Evolutionary conservation across 2,113 vertebrate species (phyloP).

Genomic region (Tursiops truncatus): DNA sequence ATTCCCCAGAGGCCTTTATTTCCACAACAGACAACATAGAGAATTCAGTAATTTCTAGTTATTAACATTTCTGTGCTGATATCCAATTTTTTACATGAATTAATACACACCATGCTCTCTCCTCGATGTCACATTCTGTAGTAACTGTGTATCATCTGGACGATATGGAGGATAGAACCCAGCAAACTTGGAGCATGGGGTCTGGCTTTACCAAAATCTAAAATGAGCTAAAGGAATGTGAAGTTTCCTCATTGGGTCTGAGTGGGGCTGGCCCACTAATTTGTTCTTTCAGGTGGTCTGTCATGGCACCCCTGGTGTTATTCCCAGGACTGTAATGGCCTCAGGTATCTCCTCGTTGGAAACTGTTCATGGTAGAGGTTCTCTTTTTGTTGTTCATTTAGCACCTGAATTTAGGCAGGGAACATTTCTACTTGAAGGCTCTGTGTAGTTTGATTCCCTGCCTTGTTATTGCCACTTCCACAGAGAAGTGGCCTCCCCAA

Average conservation of each 20-base stretch:
- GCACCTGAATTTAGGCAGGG: conserved; percentile 64
- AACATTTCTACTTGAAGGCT: background rate
- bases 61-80: conserved; percentile 41
- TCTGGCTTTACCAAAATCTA: background rate
- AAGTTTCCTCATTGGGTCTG: background rate
- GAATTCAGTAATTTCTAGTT: conserved; percentile 43
- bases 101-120: background rate
- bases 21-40: conserved; percentile 44
- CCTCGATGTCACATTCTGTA: background rate
- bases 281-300: background rate
- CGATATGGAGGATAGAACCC: background rate
- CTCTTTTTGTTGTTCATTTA: conserved; percentile 11
- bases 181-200: background rate
- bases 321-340: background rate
- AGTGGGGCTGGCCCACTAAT: background rate
- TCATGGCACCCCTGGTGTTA: background rate
- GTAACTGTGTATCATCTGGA: background rate
- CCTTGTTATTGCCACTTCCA: background rate
- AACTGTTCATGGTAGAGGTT: background rate
- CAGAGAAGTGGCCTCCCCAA: background rate
- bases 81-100: background rate
- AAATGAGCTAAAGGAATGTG: background rate
- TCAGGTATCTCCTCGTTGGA: background rate
- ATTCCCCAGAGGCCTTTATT: conserved; percentile 59
- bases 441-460: background rate